A percentile compares a stretch with the other conserved stretches of the same genome.
phyloP scores from a whole-genome alignment of 2,888 invertebrate species.

The Julus scandinavius region DNA sequence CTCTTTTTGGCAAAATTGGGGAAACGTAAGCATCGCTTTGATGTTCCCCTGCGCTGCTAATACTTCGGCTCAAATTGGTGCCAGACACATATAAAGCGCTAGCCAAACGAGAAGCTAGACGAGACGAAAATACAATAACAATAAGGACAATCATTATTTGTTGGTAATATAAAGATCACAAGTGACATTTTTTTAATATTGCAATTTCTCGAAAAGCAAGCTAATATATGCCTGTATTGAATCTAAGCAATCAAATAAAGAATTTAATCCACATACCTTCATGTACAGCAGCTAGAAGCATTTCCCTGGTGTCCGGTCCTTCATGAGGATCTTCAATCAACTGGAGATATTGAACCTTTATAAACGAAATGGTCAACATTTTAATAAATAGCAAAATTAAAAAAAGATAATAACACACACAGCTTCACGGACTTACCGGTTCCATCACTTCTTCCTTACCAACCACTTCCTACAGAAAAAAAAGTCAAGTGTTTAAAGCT shows the following conservation, averaged over 20 bases:
- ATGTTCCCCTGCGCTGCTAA: conserved; percentile 93
- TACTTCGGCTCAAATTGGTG: conserved; percentile 85
- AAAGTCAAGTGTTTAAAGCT: background rate
- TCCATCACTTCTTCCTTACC: conserved; percentile 60
- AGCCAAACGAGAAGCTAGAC: conserved; percentile 64
- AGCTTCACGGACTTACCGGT: conserved; percentile 58
- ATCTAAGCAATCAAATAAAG: no score
- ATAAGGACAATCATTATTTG: no score
- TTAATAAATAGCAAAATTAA: background rate
- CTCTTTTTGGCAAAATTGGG: conserved; percentile 87
- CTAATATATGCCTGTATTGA: no score
- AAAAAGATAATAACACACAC: background rate
- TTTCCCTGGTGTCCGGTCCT: conserved; percentile 71
- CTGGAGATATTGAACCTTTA: conserved; percentile 74
- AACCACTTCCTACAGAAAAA: conserved; percentile 61
- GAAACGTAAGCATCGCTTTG: conserved; percentile 87
- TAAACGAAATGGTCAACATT: conserved; percentile 45
- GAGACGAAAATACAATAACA: no score
- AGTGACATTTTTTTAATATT: no score
- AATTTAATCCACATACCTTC: conserved; percentile 66
- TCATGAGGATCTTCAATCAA: conserved; percentile 72
- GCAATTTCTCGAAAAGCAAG: no score
- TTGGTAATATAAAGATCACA: no score
- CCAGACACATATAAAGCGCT: conserved; percentile 68
- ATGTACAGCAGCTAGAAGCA: conserved; percentile 80